phyloP scores from a whole-genome alignment of 2,113 vertebrate genomes.

The Neolamprologus cancellatus region DNA sequence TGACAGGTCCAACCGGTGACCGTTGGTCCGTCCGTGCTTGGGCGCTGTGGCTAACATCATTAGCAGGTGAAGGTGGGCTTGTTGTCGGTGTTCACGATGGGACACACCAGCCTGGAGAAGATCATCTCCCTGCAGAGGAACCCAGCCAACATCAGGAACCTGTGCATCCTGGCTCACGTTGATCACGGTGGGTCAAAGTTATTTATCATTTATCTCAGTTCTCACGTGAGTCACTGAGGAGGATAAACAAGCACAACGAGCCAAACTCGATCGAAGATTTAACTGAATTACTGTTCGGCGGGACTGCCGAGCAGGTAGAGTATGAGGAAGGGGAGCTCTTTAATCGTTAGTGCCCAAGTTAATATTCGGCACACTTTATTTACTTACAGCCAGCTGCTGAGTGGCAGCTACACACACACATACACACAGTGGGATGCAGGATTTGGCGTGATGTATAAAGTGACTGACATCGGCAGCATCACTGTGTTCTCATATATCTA shows the following conservation, averaged over 20 bases:
- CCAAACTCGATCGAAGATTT: not conserved
- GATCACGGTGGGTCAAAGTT: conserved; percentile 82
- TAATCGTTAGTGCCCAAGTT: rapidly evolving
- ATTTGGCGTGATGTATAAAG: not conserved
- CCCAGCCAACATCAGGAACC: conserved; percentile 83
- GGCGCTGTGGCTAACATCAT: not conserved
- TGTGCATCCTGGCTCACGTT: conserved; percentile 93
- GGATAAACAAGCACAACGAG: not conserved
- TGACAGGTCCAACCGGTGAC: not conserved
- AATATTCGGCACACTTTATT: not conserved
- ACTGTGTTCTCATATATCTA: not conserved
- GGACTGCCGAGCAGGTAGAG: not conserved
- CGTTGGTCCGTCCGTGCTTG: not conserved
- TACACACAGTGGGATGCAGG: not conserved
- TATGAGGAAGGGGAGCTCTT: rapidly evolving
- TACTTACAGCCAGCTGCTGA: not conserved
- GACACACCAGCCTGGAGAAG: conserved; percentile 72
- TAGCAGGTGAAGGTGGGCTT: not conserved
- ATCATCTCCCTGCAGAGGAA: conserved; percentile 80
- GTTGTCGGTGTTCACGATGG: conserved; percentile 67
- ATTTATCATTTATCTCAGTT: not conserved
- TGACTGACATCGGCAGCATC: not conserved
- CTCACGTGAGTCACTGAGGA: rapidly evolving
- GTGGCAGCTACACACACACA: not conserved
- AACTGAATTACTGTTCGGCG: not conserved